Percentiles rank a stretch among this genome's conserved stretches.
Evolutionary conservation across 2,797 vertebrate genomes (phyloP).

Genomic region (Rhabdophis nuchalis): DNA sequence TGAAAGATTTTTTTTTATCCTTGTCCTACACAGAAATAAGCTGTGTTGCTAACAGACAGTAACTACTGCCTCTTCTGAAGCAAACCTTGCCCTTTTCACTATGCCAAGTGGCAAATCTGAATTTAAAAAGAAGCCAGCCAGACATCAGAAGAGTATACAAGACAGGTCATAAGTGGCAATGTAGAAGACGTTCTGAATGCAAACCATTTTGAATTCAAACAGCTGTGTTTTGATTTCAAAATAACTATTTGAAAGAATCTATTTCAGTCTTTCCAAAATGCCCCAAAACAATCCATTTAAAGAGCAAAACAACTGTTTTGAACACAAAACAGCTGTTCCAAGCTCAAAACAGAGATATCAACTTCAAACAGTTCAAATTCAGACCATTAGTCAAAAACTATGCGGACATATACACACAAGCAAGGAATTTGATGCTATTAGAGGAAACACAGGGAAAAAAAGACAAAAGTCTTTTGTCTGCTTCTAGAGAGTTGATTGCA

Average conservation of each 20-base stretch:
- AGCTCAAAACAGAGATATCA: not conserved
- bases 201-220: not conserved
- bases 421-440: not conserved
- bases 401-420: not conserved
- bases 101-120: not conserved
- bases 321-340: not conserved
- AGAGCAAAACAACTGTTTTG: not conserved
- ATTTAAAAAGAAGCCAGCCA: not conserved
- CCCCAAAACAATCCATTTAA: not conserved
- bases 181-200: not conserved
- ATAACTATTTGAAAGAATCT: not conserved
- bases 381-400: not conserved
- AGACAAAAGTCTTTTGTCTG: not conserved
- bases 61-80: not conserved
- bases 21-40: not conserved
- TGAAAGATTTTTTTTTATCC: conserved; percentile 1
- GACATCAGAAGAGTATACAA: not conserved
- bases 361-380: not conserved
- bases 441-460: not conserved
- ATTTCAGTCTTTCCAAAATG: not conserved
- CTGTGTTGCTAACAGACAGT: not conserved
- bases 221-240: not conserved
- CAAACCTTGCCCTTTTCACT: not conserved
- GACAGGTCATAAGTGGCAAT: not conserved
- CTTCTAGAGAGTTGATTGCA: not conserved